These are phyloP conservation scores for Heliopora coerulea DNA, from an alignment of 92 coral and sea anemone species.

Conservation along the genomic window DNA sequence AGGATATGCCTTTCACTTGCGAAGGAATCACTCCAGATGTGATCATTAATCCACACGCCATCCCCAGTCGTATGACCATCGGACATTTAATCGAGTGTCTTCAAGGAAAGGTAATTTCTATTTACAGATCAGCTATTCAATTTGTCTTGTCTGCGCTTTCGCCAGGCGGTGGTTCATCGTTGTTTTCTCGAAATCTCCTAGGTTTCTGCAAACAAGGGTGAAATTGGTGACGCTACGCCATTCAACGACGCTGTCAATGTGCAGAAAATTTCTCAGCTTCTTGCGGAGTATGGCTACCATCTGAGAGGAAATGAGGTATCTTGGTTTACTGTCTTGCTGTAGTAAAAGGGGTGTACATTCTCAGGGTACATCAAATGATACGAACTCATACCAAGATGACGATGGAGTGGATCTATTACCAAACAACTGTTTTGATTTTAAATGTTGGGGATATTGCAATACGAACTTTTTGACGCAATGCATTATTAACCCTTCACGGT, in stretches of 20 bases:
- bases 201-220: conserved; percentile 99
- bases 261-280: conserved; percentile 93
- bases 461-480: no score
- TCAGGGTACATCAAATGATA: no score
- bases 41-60: conserved; percentile 97
- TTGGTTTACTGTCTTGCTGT: no score
- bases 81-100: conserved; percentile 98
- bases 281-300: conserved; percentile 95
- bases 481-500: no score
- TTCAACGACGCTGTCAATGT: conserved; percentile 97
- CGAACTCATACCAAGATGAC: no score
- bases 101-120: conserved; percentile 88
- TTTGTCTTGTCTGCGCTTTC: background rate
- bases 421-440: no score
- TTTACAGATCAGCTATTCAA: no score
- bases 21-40: conserved; percentile 98
- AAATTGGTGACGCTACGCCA: conserved; percentile 98
- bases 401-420: no score
- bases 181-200: conserved; percentile 14
- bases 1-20: conserved; percentile 99
- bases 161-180: background rate
- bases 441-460: no score
- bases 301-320: conserved; percentile 94
- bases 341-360: no score
- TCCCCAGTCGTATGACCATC: conserved; percentile 99